Percentiles rank a stretch among this genome's conserved stretches.
Evolutionary conservation across 2,113 vertebrate species (phyloP).

Genomic region (Hyaena hyaena): DNA sequence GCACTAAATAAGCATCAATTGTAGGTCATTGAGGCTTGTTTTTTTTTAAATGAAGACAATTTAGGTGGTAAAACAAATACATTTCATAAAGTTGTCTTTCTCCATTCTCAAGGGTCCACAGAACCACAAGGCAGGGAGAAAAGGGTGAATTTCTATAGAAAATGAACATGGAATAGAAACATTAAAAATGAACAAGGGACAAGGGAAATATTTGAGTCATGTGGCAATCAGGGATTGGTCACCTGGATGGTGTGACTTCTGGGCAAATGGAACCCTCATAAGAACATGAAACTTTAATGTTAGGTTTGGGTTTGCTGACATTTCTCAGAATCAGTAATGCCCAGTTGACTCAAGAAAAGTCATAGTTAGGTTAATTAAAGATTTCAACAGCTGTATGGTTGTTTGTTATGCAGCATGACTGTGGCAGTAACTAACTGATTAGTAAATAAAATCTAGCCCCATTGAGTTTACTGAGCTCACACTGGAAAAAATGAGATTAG

Average conservation of each 20-base stretch:
- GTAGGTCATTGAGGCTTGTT: background rate
- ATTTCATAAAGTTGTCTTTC: background rate
- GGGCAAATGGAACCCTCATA: background rate
- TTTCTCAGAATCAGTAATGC: background rate
- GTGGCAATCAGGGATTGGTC: background rate
- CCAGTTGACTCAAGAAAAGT: background rate
- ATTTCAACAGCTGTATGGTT: background rate
- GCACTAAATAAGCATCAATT: background rate
- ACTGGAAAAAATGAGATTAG: background rate
- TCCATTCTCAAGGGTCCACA: background rate
- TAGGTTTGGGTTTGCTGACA: background rate
- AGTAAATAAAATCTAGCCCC: background rate
- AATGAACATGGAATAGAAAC: background rate
- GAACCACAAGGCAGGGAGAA: background rate
- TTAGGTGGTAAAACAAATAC: background rate
- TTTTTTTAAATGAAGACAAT: background rate
- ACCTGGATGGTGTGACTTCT: background rate
- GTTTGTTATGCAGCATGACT: background rate
- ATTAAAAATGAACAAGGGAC: background rate
- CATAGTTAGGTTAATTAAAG: background rate
- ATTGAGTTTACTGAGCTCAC: background rate
- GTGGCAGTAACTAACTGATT: background rate
- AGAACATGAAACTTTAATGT: background rate
- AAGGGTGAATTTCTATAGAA: background rate
- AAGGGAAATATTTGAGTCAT: background rate